Percentiles rank a stretch among this genome's conserved stretches.
Conservation (phyloP, 2,797 vertebrate genomes). For the Platalea minor region DNA sequence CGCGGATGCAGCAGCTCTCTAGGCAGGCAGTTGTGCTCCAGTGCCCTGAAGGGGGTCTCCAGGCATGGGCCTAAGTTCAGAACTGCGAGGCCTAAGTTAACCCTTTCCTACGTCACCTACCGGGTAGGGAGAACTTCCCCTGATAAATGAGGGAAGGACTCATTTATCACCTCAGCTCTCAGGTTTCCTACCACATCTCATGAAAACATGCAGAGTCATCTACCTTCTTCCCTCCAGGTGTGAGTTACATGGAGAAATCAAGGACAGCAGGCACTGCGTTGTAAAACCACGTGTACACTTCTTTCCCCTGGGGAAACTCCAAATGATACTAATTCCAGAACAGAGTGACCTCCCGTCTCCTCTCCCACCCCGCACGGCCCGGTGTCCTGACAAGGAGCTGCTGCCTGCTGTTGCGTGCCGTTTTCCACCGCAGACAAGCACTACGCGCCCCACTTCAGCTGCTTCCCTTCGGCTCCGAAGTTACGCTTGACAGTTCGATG, state of each 20-base stretch:
- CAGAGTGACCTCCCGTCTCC: background rate
- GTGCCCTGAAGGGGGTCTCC: background rate
- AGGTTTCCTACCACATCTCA: background rate
- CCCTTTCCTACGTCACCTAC: background rate
- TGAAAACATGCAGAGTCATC: rapidly evolving
- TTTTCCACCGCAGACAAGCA: background rate
- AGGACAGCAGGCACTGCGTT: rapidly evolving
- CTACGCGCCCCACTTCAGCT: background rate
- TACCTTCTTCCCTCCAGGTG: background rate
- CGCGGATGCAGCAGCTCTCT: background rate
- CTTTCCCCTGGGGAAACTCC: background rate
- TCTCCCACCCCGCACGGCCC: rapidly evolving
- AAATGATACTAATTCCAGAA: background rate
- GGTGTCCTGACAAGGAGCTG: background rate
- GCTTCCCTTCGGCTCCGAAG: background rate
- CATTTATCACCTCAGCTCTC: background rate
- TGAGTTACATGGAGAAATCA: background rate
- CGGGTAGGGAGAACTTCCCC: rapidly evolving
- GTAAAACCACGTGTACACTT: rapidly evolving
- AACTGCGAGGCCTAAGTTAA: background rate
- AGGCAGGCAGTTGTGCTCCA: background rate
- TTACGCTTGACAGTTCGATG: background rate
- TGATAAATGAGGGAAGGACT: background rate
- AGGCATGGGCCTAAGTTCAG: background rate
- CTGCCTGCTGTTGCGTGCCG: rapidly evolving